Evolutionary conservation across 2,797 vertebrate species (phyloP).

Genomic region (Threskiornis aethiopicus): DNA sequence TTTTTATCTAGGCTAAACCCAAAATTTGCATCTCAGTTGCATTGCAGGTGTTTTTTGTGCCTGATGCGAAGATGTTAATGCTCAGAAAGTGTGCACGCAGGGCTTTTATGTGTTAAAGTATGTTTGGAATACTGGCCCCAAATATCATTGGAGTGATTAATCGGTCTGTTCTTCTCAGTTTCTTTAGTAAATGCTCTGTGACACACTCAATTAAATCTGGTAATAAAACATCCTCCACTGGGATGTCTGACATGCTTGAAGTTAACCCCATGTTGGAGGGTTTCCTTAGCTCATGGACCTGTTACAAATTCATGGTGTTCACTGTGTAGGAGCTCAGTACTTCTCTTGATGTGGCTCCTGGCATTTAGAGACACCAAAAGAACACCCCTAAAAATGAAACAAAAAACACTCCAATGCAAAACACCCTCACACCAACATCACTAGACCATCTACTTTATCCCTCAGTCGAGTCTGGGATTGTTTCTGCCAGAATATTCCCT

Average conservation of each 20-base stretch:
- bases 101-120: background rate
- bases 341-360: background rate
- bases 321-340: background rate
- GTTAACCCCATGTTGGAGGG: background rate
- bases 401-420: background rate
- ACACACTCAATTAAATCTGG: background rate
- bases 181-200: conserved; percentile 15
- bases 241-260: background rate
- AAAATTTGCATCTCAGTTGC: background rate
- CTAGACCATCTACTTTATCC: background rate
- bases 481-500: background rate
- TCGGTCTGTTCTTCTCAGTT: background rate
- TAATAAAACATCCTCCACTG: background rate
- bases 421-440: background rate
- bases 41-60: background rate
- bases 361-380: background rate
- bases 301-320: background rate
- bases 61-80: background rate
- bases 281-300: background rate
- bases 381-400: background rate
- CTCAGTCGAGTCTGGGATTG: background rate
- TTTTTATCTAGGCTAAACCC: background rate
- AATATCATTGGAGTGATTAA: background rate
- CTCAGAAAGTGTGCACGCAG: background rate
- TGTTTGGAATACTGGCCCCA: background rate